Conservation (phyloP, 2,113 vertebrate species). For the Propithecus coquereli region DNA sequence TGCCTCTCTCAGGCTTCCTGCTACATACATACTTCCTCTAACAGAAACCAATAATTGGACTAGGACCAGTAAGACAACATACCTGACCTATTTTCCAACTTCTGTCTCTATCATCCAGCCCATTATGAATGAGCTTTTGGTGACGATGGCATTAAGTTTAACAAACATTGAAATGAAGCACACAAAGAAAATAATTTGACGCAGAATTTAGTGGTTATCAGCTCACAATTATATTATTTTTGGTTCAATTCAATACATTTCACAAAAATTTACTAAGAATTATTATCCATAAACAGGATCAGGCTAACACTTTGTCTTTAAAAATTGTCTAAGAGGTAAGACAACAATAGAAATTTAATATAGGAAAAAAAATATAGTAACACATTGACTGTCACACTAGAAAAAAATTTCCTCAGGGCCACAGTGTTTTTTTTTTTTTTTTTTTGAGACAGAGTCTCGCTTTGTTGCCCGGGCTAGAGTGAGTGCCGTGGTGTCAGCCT, state of each 20-base stretch:
- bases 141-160: background rate
- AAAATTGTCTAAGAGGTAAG: background rate
- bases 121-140: background rate
- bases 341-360: slow-evolving; percentile 14
- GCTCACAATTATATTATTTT: slow-evolving; percentile 3
- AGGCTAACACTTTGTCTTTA: background rate
- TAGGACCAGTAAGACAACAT: background rate
- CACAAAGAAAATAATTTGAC: slow-evolving; percentile 19
- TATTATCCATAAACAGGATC: slow-evolving; percentile 7
- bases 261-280: background rate
- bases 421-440: too few species aligned
- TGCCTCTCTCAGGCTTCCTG: background rate
- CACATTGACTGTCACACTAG: too few species aligned
- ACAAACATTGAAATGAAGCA: background rate
- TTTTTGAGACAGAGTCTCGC: too few species aligned
- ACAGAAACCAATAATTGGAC: background rate
- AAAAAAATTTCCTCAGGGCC: too few species aligned
- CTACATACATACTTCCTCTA: background rate
- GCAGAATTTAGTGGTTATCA: background rate
- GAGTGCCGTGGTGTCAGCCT: too few species aligned
- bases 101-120: background rate
- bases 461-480: too few species aligned
- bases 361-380: background rate
- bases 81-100: background rate
- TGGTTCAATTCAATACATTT: background rate